A percentile compares a stretch with the other conserved stretches of the same genome.
phyloP scores from a whole-genome alignment of 2,113 vertebrate genomes.

The Peromyscus maniculatus region DNA sequence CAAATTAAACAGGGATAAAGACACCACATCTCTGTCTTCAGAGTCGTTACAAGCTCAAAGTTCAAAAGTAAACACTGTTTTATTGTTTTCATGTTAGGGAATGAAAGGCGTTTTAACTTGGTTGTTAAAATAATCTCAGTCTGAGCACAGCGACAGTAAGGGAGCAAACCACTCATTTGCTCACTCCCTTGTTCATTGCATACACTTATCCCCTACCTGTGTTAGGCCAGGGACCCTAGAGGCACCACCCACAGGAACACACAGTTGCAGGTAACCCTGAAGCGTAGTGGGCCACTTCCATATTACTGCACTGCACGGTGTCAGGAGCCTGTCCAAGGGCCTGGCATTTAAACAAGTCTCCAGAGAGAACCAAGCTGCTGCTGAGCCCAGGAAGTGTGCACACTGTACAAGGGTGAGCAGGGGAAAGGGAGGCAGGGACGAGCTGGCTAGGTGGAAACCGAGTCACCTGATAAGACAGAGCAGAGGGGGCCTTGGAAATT shows the following conservation, averaged over 20 bases:
- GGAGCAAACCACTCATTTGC: neutral
- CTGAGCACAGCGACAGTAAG: neutral
- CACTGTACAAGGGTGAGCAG: neutral
- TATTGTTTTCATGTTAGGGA: neutral
- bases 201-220: neutral
- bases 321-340: neutral
- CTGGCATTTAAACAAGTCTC: neutral
- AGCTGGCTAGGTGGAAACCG: neutral
- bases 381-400: neutral
- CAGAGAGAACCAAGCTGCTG: neutral
- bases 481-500: neutral
- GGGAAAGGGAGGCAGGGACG: neutral
- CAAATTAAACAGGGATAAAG: conserved; percentile 10
- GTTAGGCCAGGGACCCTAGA: neutral
- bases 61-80: conserved; percentile 22
- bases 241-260: neutral
- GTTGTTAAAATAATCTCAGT: neutral
- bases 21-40: neutral
- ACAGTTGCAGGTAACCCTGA: neutral
- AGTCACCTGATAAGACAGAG: neutral
- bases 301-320: neutral
- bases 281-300: neutral
- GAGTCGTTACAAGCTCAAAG: neutral
- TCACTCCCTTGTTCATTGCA: neutral
- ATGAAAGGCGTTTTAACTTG: neutral